phyloP scores from a whole-genome alignment of 2,797 vertebrate genomes.

The Florisuga fusca region DNA sequence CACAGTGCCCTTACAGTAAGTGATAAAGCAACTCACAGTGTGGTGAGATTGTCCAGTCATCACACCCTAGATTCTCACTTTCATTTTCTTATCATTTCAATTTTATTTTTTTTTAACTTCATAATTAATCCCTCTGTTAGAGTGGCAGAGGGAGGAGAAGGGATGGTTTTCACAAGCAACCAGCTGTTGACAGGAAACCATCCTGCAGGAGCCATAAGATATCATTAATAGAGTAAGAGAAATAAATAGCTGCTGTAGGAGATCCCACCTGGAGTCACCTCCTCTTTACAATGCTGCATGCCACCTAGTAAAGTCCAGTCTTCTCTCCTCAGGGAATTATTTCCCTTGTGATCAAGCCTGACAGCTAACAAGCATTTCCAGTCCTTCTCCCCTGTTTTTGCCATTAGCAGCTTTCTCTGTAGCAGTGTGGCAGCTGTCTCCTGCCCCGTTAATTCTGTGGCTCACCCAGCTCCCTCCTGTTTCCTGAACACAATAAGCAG shows the following conservation, averaged over 20 bases:
- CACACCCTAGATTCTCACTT: background rate
- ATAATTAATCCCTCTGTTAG: background rate
- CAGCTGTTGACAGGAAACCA: conserved; percentile 7
- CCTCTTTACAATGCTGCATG: background rate
- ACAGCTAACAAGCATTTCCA: background rate
- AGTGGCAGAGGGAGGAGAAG: background rate
- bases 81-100: background rate
- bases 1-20: background rate
- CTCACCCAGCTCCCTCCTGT: background rate
- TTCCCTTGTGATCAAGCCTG: background rate
- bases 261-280: background rate
- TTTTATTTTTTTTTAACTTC: conserved; percentile 9
- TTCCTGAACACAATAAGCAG: conserved; percentile 3
- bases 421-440: conserved; percentile 28
- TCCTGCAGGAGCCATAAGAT: background rate
- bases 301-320: background rate
- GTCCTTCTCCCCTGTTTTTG: background rate
- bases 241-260: background rate
- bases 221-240: background rate
- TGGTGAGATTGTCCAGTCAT: background rate
- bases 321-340: background rate
- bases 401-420: background rate
- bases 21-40: background rate
- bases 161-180: background rate
- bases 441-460: background rate